Base-by-base conservation (phyloP, 2,113 vertebrate species). In the Haplochromis vanheusdeni region DNA sequence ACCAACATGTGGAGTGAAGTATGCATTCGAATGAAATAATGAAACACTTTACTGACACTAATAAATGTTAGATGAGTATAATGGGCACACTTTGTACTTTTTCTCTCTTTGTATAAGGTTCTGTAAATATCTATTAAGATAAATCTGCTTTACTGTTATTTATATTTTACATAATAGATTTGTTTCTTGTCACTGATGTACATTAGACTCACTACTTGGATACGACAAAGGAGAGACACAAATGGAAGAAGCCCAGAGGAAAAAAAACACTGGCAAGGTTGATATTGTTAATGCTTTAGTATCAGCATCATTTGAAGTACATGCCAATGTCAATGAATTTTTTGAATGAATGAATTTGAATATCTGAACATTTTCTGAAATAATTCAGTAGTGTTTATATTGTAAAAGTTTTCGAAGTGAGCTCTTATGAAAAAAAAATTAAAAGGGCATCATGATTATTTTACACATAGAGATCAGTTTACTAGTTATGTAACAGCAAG, bases 201-300 rank as follows among this genome's bases (percentile, higher is more conserved):
- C 0, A 58, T 58, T 58, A 58, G 56, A 31, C 0, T 9, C 55
- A 58, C 0, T 31, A 17, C 14, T 58, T 6, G 14, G 55, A 58
- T 58, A 0, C 3, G 7, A 0, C 2, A 28, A 26, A 56, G 37
- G 37, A 40, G 45, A 47, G 45, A 47, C 45, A 47, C 45, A 49
- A 49, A 49, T 51, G 49, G 52, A 55, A 55, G 6, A 26, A 56
- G 54, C 11, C 11, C 52, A 55, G 52, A 13, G 52, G 21, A 55
- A 55, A 54, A 55, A 37, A 4, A 9, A 4, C 9, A 37, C 33
- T 35, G 7, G 33, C 33, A 35, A 35, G 33, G 33, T 35, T 35
- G 33, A 35, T 35, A 35, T 35, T 35, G 7, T 35, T 35, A 35
- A 0, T 35, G 33, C 1, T 35, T 35, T 35, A 35, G 33, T 35